A percentile compares a stretch with the other conserved stretches of the same genome.
These are phyloP conservation scores for Nannospalax galili DNA, from an alignment of 2,113 vertebrate genomes.

Conservation along the genomic window DNA sequence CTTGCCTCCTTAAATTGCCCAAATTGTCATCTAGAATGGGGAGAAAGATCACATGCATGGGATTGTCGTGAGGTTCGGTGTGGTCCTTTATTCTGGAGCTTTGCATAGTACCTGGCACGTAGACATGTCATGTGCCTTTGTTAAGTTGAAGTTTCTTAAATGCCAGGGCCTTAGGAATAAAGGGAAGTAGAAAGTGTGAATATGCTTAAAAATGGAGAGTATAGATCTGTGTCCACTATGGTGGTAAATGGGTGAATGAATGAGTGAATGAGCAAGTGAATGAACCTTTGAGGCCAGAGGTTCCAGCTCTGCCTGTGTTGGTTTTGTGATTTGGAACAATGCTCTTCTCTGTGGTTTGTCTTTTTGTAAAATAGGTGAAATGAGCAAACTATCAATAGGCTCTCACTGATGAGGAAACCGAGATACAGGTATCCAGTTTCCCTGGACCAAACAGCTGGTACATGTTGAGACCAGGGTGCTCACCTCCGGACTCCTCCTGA, in stretches of 20 bases:
- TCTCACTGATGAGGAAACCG: neutral
- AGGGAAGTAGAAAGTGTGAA: neutral
- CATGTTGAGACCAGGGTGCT: neutral
- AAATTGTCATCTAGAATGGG: neutral
- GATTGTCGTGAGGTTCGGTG: neutral
- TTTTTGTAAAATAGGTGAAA: neutral
- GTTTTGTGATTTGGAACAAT: neutral
- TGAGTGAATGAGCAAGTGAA: neutral
- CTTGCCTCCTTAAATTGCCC: neutral
- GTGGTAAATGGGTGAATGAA: neutral
- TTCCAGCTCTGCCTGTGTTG: neutral
- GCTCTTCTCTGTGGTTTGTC: neutral
- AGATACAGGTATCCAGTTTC: neutral
- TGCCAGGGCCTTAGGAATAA: neutral
- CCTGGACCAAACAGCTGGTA: neutral
- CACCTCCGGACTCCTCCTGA: neutral
- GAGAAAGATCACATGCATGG: neutral
- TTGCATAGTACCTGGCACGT: neutral
- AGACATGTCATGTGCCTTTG: neutral
- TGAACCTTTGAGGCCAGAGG: neutral
- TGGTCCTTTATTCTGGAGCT: neutral
- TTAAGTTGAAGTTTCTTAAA: slow-evolving; percentile 12
- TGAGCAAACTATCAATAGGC: neutral
- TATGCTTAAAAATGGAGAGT: neutral
- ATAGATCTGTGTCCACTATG: neutral